These are phyloP conservation scores for Champsocephalus esox DNA, from an alignment of 2,797 vertebrate genomes.

Conservation along the genomic window DNA sequence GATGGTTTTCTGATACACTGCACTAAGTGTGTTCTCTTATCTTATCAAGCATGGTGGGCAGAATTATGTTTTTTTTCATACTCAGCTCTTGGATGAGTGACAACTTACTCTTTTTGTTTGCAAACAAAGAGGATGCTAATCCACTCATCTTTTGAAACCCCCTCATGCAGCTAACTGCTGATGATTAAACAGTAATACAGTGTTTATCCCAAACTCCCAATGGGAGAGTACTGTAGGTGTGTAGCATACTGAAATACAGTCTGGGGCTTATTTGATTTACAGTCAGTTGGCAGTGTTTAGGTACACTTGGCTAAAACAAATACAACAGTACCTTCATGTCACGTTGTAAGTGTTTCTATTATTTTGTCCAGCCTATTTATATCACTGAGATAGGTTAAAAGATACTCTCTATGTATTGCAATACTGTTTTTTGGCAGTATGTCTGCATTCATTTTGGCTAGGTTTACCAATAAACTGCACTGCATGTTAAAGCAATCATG, in stretches of 20 bases:
- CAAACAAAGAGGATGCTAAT: conserved; percentile 4
- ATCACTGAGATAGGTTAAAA: not conserved
- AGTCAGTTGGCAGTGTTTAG: conserved; percentile 4
- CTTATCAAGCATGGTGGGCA: not conserved
- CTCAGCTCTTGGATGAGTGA: not conserved
- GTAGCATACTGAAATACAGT: not conserved
- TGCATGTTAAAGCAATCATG: not conserved
- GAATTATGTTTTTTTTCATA: not conserved
- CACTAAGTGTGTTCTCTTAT: conserved; percentile 14
- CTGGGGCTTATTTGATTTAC: not conserved
- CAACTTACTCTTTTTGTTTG: not conserved
- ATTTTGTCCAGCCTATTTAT: not conserved
- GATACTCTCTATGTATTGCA: not conserved
- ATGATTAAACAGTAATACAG: conserved; percentile 22
- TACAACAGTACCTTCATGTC: not conserved
- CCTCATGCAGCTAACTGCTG: conserved; percentile 11
- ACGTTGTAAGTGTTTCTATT: not conserved
- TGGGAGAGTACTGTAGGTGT: not conserved
- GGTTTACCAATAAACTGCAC: not conserved
- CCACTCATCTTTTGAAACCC: conserved; percentile 1
- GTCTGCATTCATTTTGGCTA: not conserved
- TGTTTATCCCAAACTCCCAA: conserved; percentile 9
- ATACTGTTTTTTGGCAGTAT: not conserved
- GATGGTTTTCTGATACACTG: conserved; percentile 48
- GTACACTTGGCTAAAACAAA: not conserved